phyloP scores from a whole-genome alignment of 1,140 invertebrate species.

The Drosophila teissieri region DNA sequence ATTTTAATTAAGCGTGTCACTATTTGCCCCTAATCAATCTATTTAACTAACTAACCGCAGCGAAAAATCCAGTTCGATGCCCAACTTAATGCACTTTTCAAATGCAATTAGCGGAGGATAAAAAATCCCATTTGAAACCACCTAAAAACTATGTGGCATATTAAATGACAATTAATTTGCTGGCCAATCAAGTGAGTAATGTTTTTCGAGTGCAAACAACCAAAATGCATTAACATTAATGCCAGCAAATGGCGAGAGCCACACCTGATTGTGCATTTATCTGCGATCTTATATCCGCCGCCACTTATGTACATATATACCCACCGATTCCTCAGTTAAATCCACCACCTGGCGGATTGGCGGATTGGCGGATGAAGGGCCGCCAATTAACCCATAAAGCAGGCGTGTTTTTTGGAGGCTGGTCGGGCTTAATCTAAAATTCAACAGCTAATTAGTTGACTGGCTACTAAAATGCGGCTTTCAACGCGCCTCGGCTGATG shows the following conservation, averaged over 20 bases:
- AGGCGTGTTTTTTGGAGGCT: conserved; percentile 3
- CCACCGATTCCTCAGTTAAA: neutral
- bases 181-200: conserved; percentile 66
- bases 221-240: conserved; percentile 74
- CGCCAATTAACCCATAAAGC: conserved; percentile 48
- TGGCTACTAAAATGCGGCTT: conserved; percentile 75
- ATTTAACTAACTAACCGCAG: conserved; percentile 21
- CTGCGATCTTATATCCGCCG: conserved; percentile 4
- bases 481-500: conserved; percentile 48
- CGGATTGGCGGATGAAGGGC: conserved; percentile 17
- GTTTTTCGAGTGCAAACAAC: conserved; percentile 59
- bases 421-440: conserved; percentile 72
- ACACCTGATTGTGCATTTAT: conserved; percentile 21
- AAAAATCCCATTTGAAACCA: conserved; percentile 13
- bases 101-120: conserved; percentile 59
- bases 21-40: conserved; percentile 45
- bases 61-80: conserved; percentile 23
- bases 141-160: conserved; percentile 47
- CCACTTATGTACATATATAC: no score
- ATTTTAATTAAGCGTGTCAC: conserved; percentile 33
- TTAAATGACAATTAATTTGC: conserved; percentile 78
- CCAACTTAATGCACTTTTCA: conserved; percentile 65
- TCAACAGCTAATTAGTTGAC: conserved; percentile 76
- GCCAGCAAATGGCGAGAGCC: neutral
- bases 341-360: no score